These are phyloP conservation scores for Misgurnus anguillicaudatus DNA, from an alignment of 2,113 vertebrate species.

Conservation along the genomic window DNA sequence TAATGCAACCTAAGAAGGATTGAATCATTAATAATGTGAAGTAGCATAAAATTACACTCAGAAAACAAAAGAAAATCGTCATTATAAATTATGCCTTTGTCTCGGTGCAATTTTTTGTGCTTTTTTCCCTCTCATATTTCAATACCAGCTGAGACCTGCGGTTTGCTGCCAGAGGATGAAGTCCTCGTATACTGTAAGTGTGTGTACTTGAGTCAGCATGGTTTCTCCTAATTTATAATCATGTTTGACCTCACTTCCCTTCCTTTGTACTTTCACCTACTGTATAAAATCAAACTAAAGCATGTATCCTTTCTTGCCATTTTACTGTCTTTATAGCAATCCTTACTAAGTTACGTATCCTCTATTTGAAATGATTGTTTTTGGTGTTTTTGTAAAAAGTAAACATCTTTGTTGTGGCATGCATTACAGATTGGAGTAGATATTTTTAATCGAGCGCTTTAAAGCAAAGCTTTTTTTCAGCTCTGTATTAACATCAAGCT, in stretches of 20 bases:
- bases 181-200: slow-evolving; percentile 63
- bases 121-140: slow-evolving; percentile 1
- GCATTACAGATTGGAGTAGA: not conserved
- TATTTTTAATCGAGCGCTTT: not conserved
- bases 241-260: not conserved
- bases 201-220: not conserved
- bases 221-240: not conserved
- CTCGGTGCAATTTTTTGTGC: not conserved
- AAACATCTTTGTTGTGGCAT: not conserved
- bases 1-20: not conserved
- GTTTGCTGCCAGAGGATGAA: slow-evolving; percentile 50
- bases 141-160: slow-evolving; percentile 52
- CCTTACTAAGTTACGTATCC: too few relatives aligned
- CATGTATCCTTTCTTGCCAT: not conserved
- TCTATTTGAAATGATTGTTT: not conserved
- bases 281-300: not conserved
- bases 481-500: not conserved
- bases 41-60: too few relatives aligned
- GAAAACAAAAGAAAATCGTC: too few relatives aligned
- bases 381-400: not conserved
- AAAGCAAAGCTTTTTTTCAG: not conserved
- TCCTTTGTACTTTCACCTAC: not conserved
- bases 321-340: not conserved
- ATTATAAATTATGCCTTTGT: too few relatives aligned
- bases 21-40: too few relatives aligned